Percentiles rank a stretch among this genome's conserved stretches.
Evolutionary conservation across 2,888 invertebrate genomes (phyloP).

Genomic region (Harpalus rubripes): DNA sequence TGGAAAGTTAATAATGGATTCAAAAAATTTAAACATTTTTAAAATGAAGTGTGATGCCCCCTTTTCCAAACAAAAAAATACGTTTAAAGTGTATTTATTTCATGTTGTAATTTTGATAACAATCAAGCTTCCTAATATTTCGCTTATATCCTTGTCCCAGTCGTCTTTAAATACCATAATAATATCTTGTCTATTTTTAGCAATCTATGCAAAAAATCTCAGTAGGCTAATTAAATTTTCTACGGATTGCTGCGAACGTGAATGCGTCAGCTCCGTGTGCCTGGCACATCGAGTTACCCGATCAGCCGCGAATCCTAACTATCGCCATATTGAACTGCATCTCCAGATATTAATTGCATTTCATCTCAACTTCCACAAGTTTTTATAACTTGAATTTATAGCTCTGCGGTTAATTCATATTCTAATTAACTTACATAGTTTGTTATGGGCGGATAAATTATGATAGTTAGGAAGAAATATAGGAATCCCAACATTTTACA

Average conservation of each 20-base stretch:
- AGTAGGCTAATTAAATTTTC: conserved; percentile 17
- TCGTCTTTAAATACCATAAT: background rate
- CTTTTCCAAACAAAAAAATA: too few relatives aligned
- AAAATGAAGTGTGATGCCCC: too few relatives aligned
- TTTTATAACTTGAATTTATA: conserved; percentile 44
- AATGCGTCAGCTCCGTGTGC: background rate
- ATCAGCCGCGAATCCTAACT: background rate
- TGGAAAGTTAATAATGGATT: too few relatives aligned
- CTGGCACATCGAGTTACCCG: conserved; percentile 23
- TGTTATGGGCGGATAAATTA: background rate
- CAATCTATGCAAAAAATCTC: conserved; percentile 6
- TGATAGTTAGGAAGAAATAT: background rate
- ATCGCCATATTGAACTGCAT: conserved; percentile 46
- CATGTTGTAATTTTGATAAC: too few relatives aligned
- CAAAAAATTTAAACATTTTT: too few relatives aligned
- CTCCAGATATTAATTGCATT: conserved; percentile 42
- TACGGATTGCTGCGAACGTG: conserved; percentile 3
- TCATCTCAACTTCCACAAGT: conserved; percentile 51
- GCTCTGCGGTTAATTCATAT: conserved; percentile 35
- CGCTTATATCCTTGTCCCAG: background rate
- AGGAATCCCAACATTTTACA: too few relatives aligned
- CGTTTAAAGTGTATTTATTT: too few relatives aligned
- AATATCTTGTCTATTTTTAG: conserved; percentile 1
- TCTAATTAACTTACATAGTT: conserved; percentile 27
- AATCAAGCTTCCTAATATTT: background rate